A percentile compares a stretch with the other conserved stretches of the same genome.
These are phyloP conservation scores for Pholis gunnellus DNA, from an alignment of 2,113 vertebrate genomes.

Conservation along the genomic window DNA sequence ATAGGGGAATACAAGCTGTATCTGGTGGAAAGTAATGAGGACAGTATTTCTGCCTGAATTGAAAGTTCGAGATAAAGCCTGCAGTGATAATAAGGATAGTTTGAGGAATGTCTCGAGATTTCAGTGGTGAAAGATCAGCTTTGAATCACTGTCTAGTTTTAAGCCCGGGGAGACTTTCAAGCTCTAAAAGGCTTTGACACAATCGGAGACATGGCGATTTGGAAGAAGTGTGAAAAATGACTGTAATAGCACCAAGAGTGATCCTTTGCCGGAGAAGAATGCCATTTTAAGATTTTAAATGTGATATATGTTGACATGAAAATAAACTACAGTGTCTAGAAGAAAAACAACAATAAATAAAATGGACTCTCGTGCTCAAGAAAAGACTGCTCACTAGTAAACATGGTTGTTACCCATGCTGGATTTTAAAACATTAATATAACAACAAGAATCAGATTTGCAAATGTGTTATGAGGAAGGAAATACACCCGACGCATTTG, in stretches of 20 bases:
- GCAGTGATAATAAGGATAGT: conserved; percentile 6
- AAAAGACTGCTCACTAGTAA: background rate
- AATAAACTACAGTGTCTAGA: background rate
- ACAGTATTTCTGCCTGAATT: conserved; percentile 2
- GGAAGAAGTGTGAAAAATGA: conserved; percentile 5
- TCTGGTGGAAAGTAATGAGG: conserved; percentile 16
- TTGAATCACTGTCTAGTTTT: conserved; percentile 18
- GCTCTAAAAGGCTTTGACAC: conserved; percentile 19
- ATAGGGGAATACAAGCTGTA: background rate
- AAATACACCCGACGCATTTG: background rate
- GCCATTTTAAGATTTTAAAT: no score
- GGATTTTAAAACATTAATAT: background rate
- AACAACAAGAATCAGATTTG: background rate
- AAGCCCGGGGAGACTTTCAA: conserved; percentile 7
- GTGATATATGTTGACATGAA: background rate
- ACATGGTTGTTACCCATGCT: background rate
- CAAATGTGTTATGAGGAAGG: background rate
- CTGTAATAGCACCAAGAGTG: background rate
- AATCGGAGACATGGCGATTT: background rate
- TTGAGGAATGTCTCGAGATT: conserved; percentile 22
- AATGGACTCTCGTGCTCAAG: background rate
- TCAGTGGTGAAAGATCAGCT: conserved; percentile 13
- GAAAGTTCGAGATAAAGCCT: conserved; percentile 26
- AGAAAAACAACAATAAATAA: background rate
- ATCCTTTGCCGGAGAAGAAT: background rate